Base-by-base conservation (phyloP, 1,140 invertebrate species). In the Meloidogyne hapla region DNA sequence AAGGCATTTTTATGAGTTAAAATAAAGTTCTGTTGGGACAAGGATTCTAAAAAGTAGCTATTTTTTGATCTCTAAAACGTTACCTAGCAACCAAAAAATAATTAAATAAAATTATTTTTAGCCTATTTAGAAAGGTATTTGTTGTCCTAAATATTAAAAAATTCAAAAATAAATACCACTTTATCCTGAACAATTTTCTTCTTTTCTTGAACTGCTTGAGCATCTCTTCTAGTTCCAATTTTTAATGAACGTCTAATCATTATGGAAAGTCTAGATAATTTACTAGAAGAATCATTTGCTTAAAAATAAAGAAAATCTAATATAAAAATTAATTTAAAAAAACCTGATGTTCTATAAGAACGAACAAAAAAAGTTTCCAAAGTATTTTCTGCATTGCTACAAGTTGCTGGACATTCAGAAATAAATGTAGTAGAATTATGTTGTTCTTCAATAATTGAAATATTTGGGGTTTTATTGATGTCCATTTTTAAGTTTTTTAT, bases 191-290 rank as follows among this genome's bases (percentile, higher is more conserved):
- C 23, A 33, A 63, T 2, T 40, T 63, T 62, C 15, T 21, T 38
- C n/a, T 56, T 18, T 56, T 56, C 12, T 13, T 2, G 4, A 2
- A 38, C 26, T 2, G 56, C 25, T 13, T 56, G 26, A 2, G 2
- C 56, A 23, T 28, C 56, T 3, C 18, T 63, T 45, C 15, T 33
- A 13, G 40, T 21, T 2, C 70, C 56, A 61, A 73, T 25, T 33
- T 64, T 26, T 26, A 73, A 64, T 0, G 70, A 73, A 5, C 70
- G 70, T 9, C 70, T 40, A 63, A 73, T 64, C 23, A 64, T 64
- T 13, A 73, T 23, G 0, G 70, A 73, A 62, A 73, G 70, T 63
- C 70, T 61, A 13, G 70, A 73, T 13, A 73, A 62, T 73, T 73
- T 73, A 21, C 56, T 63, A 2, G 70, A 21, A 21, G 48, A 40